Base-by-base conservation (phyloP, 2,888 invertebrate genomes). In the Drosophila anceps region DNA sequence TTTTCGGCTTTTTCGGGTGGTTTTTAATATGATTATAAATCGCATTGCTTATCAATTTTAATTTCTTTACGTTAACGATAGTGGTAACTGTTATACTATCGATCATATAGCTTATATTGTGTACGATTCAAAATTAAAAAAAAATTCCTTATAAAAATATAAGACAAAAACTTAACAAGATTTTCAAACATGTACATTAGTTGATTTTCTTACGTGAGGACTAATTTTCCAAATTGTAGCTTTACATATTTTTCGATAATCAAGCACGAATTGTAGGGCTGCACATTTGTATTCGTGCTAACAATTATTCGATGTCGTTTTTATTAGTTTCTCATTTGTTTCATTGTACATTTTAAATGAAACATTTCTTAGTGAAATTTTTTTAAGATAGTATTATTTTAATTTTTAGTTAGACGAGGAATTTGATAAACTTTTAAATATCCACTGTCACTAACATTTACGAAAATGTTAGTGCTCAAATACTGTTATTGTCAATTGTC, bases 401-500 rank as follows among this genome's bases (percentile, higher is more conserved):
- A 8, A 15, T 33, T 33, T 51, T 24, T 24, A 9, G 5, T 35
- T 9, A 15, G 0, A 1, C 15, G 5, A 24, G 10, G 5, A 24
- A 5, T 33, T 53, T 35, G 18, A 29, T 29, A 3, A 10, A 18
- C 4, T 27, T 51, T 37, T 2, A 48, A 37, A 31, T 31, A 9
- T 10, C 15, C 10, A 29, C 48, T 6, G 58, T 10, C 7, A 37
- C 24, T 51, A 31, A 51, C 59, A 60, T 59, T 41, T 31, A n/a
- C 2, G 12, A 12, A 50, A 60, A 37, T 75, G 43, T 63, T 74
- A 63, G 50, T 48, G 10, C 8, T 35, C 10, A 18, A 20, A 9
- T 29, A 9, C 59, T 75, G 63, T 64, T 75, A 69, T 31, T 64
- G 15, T 10, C 24, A 12, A 4, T 46, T 69, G 63, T 59, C 62